Conservation (phyloP, 2,888 invertebrate species). For the Ophion costatus region DNA sequence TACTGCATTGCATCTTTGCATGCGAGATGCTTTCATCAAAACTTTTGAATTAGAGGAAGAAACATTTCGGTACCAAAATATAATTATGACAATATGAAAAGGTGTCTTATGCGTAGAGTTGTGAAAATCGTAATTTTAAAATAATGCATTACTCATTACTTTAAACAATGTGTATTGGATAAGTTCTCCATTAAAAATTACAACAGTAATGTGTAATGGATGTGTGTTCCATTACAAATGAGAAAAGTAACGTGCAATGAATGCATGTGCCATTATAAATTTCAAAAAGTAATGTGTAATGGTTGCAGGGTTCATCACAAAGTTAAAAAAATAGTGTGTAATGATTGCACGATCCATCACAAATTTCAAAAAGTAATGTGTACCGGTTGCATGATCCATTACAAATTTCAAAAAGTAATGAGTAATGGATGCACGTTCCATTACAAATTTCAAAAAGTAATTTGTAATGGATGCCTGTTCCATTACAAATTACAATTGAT, state of each 20-base stretch:
- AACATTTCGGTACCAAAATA: too few species aligned
- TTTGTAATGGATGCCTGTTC: slow-evolving; percentile 10
- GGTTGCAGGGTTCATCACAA: too few species aligned
- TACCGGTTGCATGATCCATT: too few species aligned
- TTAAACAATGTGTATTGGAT: not conserved
- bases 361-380: too few species aligned
- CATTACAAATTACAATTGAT: slow-evolving; percentile 9
- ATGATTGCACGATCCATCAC: not conserved
- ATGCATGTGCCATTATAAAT: slow-evolving; percentile 9
- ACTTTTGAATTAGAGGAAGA: too few species aligned
- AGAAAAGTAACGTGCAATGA: slow-evolving; percentile 21
- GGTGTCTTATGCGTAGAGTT: too few species aligned
- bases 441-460: slow-evolving; percentile 31
- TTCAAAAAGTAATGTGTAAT: not conserved
- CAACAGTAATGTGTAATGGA: not conserved
- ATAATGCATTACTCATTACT: too few species aligned
- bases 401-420: too few species aligned
- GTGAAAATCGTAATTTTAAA: not conserved
- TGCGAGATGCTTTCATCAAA: too few species aligned
- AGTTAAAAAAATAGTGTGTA: not conserved
- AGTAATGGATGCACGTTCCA: not conserved
- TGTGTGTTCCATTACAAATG: not conserved
- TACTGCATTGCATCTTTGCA: too few species aligned
- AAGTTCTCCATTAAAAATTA: not conserved
- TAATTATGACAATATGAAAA: too few species aligned